Conservation (phyloP, 1,140 invertebrate species). For the Bombus vancouverensis region DNA sequence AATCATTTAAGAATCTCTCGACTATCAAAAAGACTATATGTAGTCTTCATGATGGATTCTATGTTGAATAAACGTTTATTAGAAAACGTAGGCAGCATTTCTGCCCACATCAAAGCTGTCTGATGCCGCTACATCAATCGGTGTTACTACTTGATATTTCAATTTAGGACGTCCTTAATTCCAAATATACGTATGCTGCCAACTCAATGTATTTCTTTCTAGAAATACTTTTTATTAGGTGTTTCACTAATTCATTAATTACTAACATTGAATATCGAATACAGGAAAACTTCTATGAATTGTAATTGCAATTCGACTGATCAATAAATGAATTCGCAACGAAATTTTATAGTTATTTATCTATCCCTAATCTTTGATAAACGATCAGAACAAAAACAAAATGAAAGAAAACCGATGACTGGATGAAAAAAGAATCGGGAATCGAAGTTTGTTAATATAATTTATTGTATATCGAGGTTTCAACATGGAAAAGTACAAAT, state of each 20-base stretch:
- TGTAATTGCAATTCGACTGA: conserved; percentile 1
- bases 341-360: background rate
- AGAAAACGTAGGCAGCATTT: background rate
- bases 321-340: conserved; percentile 23
- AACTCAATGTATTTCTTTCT: background rate
- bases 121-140: background rate
- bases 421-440: background rate
- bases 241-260: background rate
- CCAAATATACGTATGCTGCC: background rate
- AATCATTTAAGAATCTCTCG: background rate
- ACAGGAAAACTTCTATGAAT: background rate
- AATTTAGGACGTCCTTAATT: background rate
- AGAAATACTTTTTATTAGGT: background rate
- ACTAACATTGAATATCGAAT: background rate
- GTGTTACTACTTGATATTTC: background rate
- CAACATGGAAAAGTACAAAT: conserved; percentile 84
- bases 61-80: background rate
- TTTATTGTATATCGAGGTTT: conserved; percentile 84
- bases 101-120: no score
- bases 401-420: background rate
- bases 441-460: conserved; percentile 83
- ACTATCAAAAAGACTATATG: background rate
- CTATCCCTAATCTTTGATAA: background rate
- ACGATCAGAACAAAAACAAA: background rate
- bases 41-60: background rate